These are phyloP conservation scores for Xerus rutilus DNA, from an alignment of 2,797 vertebrate genomes.

Conservation along the genomic window DNA sequence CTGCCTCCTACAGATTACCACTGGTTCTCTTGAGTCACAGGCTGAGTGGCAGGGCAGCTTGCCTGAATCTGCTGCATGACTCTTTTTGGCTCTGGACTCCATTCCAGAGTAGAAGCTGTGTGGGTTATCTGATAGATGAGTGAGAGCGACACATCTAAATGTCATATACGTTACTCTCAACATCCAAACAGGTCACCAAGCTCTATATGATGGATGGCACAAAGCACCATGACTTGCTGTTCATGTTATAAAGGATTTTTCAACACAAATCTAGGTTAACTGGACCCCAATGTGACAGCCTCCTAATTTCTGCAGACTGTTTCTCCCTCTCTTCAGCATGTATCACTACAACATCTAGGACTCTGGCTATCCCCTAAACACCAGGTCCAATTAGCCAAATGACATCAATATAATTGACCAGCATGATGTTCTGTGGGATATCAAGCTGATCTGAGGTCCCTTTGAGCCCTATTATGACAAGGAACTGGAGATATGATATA, in stretches of 20 bases:
- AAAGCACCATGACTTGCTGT: background rate
- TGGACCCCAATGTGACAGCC: background rate
- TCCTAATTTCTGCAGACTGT: background rate
- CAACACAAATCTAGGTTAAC: background rate
- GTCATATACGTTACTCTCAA: background rate
- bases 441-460: background rate
- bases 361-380: background rate
- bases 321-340: background rate
- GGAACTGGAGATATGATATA: background rate
- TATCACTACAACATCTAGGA: background rate
- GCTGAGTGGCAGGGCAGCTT: background rate
- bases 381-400: background rate
- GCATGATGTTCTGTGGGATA: background rate
- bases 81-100: background rate
- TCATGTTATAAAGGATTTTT: background rate
- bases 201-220: background rate
- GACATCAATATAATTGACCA: background rate
- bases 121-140: background rate
- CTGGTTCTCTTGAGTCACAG: background rate
- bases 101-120: background rate
- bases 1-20: background rate
- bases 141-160: background rate
- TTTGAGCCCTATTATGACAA: conserved; percentile 13
- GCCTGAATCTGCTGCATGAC: background rate
- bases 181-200: background rate